Percentiles rank a stretch among this genome's conserved stretches.
phyloP scores from a whole-genome alignment of 2,113 vertebrate species.

The Notarius quadriscutis region DNA sequence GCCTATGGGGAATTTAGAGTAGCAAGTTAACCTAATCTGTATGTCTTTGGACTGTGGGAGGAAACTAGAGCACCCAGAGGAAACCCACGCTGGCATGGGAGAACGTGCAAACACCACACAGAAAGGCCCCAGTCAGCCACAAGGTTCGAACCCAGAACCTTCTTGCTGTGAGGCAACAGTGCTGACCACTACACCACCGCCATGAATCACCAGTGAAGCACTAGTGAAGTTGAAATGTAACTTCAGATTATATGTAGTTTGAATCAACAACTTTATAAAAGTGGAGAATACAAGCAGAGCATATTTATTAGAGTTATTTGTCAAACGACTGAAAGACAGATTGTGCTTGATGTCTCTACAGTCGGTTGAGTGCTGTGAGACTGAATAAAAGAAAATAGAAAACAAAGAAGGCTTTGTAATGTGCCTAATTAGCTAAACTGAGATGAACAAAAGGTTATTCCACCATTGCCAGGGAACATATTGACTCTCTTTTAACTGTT shows the following conservation, averaged over 20 bases:
- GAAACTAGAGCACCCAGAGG: too few species aligned
- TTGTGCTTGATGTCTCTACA: not conserved
- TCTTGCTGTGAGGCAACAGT: too few species aligned
- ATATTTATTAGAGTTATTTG: not conserved
- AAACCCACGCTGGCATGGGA: too few species aligned
- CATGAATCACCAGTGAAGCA: not conserved
- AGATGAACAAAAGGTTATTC: conserved; percentile 40
- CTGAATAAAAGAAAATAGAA: not conserved
- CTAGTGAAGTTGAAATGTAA: not conserved
- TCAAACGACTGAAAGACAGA: not conserved
- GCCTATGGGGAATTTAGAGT: too few species aligned
- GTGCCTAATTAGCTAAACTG: conserved; percentile 43
- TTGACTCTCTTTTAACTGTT: conserved; percentile 29
- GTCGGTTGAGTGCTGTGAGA: not conserved
- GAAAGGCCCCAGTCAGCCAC: too few species aligned
- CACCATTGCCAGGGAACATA: conserved; percentile 28
- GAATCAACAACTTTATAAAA: not conserved
- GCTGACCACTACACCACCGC: too few species aligned
- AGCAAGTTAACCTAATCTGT: too few species aligned
- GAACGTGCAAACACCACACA: too few species aligned
- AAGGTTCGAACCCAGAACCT: too few species aligned
- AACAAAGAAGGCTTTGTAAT: conserved; percentile 16
- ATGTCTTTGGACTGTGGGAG: too few species aligned
- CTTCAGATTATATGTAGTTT: not conserved
- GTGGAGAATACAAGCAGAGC: not conserved